Evolutionary conservation across 2,113 vertebrate genomes (phyloP).

Genomic region (Aptenodytes patagonicus): DNA sequence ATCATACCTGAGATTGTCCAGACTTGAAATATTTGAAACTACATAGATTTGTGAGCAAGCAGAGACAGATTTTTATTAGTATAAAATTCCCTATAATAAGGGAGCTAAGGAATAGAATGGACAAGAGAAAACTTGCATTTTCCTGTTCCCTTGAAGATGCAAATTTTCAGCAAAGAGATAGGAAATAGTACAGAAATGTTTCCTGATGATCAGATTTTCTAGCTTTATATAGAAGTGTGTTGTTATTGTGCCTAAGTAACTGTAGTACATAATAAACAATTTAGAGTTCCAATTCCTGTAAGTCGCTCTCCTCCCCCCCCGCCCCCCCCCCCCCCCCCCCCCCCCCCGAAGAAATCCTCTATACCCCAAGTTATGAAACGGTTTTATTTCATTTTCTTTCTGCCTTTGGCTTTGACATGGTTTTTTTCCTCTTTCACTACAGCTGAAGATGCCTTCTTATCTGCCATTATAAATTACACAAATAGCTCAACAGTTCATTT

Average conservation of each 20-base stretch:
- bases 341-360: neutral
- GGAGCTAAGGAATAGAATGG: neutral
- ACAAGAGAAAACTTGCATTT: neutral
- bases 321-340: neutral
- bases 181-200: neutral
- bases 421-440: neutral
- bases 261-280: neutral
- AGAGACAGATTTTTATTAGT: neutral
- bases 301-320: neutral
- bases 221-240: neutral
- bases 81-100: neutral
- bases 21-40: neutral
- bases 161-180: neutral
- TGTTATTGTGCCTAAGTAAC: neutral
- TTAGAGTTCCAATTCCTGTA: neutral
- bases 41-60: neutral
- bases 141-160: neutral
- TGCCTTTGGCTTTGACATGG: neutral
- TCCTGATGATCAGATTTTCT: neutral
- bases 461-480: slow-evolving; percentile 97
- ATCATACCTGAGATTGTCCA: neutral
- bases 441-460: slow-evolving; percentile 97
- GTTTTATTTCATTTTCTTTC: neutral
- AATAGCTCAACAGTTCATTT: slow-evolving; percentile 99
- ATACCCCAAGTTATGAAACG: fast-evolving